phyloP scores from a whole-genome alignment of 92 coral and sea anemone genomes.

The Hydrozoanthus gracilis region DNA sequence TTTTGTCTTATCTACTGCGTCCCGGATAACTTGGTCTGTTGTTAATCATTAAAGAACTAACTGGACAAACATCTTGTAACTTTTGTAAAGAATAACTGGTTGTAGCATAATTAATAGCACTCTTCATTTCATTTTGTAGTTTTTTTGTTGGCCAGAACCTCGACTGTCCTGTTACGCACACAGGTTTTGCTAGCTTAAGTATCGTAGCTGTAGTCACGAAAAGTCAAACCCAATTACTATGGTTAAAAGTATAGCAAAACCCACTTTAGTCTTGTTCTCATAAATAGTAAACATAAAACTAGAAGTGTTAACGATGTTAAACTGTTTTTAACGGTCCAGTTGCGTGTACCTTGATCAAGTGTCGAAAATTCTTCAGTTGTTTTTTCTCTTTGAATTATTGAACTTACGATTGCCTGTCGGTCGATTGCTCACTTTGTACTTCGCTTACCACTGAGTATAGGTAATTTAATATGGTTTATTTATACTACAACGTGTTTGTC shows the following conservation, averaged over 20 bases:
- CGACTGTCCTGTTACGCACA: too few species aligned
- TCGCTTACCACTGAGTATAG: not conserved
- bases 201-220: not conserved
- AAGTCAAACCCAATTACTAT: too few species aligned
- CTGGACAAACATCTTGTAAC: too few species aligned
- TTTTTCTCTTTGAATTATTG: not conserved
- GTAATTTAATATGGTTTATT: not conserved
- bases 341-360: not conserved
- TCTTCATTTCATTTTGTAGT: too few species aligned
- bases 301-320: not conserved
- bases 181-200: not conserved
- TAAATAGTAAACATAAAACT: not conserved
- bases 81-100: too few species aligned
- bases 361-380: not conserved
- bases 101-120: too few species aligned
- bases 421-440: not conserved
- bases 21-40: too few species aligned
- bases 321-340: not conserved
- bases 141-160: too few species aligned
- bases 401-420: not conserved
- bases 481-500: not conserved
- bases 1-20: too few species aligned
- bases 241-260: too few species aligned
- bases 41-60: too few species aligned
- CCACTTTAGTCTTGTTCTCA: not conserved